Base-by-base conservation (phyloP, 2,888 invertebrate species). In the Ophraella communa region DNA sequence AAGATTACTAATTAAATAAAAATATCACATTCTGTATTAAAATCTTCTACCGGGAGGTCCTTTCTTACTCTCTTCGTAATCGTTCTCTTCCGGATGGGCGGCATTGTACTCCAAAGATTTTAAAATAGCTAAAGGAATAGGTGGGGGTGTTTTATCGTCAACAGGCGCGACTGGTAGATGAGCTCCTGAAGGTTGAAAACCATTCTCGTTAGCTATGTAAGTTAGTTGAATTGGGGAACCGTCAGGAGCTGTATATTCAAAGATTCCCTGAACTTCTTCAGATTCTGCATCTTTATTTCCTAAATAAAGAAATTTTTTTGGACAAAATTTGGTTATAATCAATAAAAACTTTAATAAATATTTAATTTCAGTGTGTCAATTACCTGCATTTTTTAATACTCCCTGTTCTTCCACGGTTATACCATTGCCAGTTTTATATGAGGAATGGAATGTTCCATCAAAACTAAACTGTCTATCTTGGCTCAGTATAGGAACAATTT, bases 391-490 rank as follows among this genome's bases (percentile, higher is more conserved):
- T 74, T 87, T 86, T 67, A 87, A 78, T 71, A 83, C 85, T 30
- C 87, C 87, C 74, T 84, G 81, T 77, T 87, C 87, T 76, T 87
- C 85, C 4, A 85, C 86, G 4, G 79, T 77, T 69, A 87, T 87
- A 47, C 87, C 86, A 73, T 88, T 87, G 14, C 86, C 87, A 18
- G 87, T 87, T 80, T 88, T 87, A 68, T 86, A 88, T 84, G 84
- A 85, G 81, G 84, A 86, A 74, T 84, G 85, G 72, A 87, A 88
- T 58, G 88, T 88, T 67, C 90, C 90, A 79, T 90, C 90, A 27
- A 87, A 87, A 74, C 89, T 89, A 18, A 89, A 85, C 74, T 89
- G 86, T 73, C 89, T 88, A 70, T 90, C 89, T 78, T 90, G 90
- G 60, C 87, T 71, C 51, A 90, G 81, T 63, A 90, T 90, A 11